Base-by-base conservation (phyloP, 2,797 vertebrate genomes). In the Rhinella marina region DNA sequence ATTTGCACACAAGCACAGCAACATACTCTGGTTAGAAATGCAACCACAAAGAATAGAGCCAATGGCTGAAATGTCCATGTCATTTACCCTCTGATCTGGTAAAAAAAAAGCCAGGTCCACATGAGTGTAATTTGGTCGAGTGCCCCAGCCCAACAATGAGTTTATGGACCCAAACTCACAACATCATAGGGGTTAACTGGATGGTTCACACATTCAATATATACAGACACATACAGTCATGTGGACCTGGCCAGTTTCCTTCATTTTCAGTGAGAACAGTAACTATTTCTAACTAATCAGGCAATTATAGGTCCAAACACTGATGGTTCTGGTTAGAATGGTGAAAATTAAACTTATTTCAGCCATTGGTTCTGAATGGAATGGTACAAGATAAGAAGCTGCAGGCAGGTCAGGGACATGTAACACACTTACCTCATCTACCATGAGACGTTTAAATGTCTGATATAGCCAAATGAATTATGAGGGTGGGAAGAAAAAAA, bases 361-460 rank as follows among this genome's bases (percentile, higher is more conserved):
- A 79, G 77, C 56, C 84, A 75, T 50, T 25, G 72, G 66, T 23
- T 56, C 64, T 50, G 7, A 41, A 82, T 66, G 84, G 19, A 66
- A 14, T 59, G 57, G 64, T 56, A 59, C 19, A 88, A 5, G 62
- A 73, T 29, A 87, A 87, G 68, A 57, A 91, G 90, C 88, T 88
- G 86, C 1, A 3, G 76, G 32, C 16, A 77, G 4, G 21, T 2
- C 41, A 77, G 19, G 54, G 23, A 68, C 81, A 77, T 13, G 88
- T 90, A 73, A 89, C 90, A 86, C 54, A 82, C 95, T 95, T 96
- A 96, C 95, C 94, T 96, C 95, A 92, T 96, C 95, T 88, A 94
- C 95, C 94, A 96, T 93, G 91, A 96, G 95, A 90, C 95, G 91
- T 92, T 96, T 96, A 93, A 96, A 93, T 90, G 94, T 96, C 95